These are phyloP conservation scores for Neodon shergylaensis DNA, from an alignment of 2,113 vertebrate species.

Conservation along the genomic window DNA sequence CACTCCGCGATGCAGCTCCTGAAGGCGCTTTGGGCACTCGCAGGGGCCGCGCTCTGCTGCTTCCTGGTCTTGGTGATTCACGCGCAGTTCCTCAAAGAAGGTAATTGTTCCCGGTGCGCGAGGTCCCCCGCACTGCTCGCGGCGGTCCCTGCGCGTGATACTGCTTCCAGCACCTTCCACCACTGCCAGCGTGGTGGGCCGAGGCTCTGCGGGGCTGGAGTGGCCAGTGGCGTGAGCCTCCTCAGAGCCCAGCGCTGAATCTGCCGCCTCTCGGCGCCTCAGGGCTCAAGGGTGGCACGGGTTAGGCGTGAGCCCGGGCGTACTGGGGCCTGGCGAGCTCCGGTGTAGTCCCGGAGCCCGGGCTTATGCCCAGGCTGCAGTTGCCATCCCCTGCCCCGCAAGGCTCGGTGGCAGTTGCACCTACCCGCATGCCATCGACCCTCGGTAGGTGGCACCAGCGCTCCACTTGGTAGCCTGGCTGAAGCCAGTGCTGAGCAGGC, in stretches of 20 bases:
- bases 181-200: not conserved
- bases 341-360: not conserved
- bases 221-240: not conserved
- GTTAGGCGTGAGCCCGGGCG: not conserved
- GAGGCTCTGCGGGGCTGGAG: not conserved
- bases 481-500: not conserved
- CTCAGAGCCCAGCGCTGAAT: not conserved
- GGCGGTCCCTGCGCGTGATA: slow-evolving; percentile 25
- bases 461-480: slow-evolving; percentile 90
- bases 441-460: slow-evolving; percentile 99
- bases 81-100: slow-evolving; percentile 97
- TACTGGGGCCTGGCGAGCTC: not conserved
- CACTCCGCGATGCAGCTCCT: slow-evolving; percentile 97
- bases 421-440: slow-evolving; percentile 38
- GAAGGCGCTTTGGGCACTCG: slow-evolving; percentile 97
- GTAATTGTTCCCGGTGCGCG: slow-evolving; percentile 88
- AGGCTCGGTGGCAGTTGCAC: not conserved
- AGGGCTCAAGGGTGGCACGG: too few relatives aligned
- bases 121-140: not conserved
- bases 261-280: not conserved
- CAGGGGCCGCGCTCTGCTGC: slow-evolving; percentile 97
- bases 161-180: slow-evolving; percentile 12
- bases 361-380: not conserved
- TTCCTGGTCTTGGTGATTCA: slow-evolving; percentile 95
- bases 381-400: slow-evolving; percentile 6